Base-by-base conservation (phyloP, 2,888 invertebrate species). In the Polietes domitor region DNA sequence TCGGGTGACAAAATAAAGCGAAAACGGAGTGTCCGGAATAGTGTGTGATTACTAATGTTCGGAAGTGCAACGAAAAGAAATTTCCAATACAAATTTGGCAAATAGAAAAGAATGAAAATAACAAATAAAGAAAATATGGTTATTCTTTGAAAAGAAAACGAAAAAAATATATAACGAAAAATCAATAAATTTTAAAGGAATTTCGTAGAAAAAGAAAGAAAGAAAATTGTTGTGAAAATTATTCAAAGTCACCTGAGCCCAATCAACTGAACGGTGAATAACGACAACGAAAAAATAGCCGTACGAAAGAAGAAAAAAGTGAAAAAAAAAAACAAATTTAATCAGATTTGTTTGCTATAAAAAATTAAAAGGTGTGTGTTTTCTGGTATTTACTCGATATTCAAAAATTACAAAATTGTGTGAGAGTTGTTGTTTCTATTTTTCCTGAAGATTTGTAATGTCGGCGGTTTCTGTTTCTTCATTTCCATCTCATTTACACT, bases 331-430 rank as follows among this genome's bases (percentile, higher is more conserved):
- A 58, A n/a, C 10, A 53, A 65, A 47, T 43, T 32, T n/a, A 63
- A 15, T 24, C 9, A 41, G 28, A 43, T 24, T 50, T 61, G 63
- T 24, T 47, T 55, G 37, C 55, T 3, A 55, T 53, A 28, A 71
- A 37, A 37, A 68, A 50, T 68, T 28, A 71, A 73, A 63, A 83
- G 79, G 76, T 79, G 79, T 75, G 70, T 70, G 81, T 77, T 10
- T 26, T 1, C 6, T 7, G 17, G 21, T 19, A 17, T 37, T 32
- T n/a, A n/a, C n/a, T n/a, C n/a, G n/a, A 4, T 58, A 26, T n/a
- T 17, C 6, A 28, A 32, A n/a, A 41, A 19, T 12, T 65, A 2
- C 0, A 17, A 17, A 19, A 17, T 65, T 1, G 19, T 37, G 19
- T 37, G 43, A 21, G 43, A 24, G 12, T 24, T 24, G 12, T 24